Conservation (phyloP, 2,797 vertebrate species). For the Phataginus tricuspis region DNA sequence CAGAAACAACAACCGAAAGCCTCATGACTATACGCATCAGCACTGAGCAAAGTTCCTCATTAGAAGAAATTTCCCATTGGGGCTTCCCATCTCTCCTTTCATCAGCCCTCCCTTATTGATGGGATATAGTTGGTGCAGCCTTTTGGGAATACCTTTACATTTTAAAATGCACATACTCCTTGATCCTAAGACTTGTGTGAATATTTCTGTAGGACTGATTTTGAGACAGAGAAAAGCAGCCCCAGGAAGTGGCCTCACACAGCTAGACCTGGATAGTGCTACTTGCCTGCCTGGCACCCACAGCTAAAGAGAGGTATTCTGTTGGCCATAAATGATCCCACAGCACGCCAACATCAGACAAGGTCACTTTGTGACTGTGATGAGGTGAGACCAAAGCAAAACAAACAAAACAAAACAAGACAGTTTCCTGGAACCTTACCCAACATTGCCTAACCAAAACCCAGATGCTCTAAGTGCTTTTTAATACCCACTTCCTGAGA, state of each 20-base stretch:
- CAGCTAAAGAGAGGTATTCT: not conserved
- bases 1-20: conserved; percentile 3
- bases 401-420: not conserved
- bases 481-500: not conserved
- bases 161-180: conserved; percentile 43
- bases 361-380: not conserved
- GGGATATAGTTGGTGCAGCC: not conserved
- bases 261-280: not conserved
- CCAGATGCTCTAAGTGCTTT: not conserved
- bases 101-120: not conserved
- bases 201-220: conserved; percentile 47
- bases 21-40: not conserved
- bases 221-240: conserved; percentile 10
- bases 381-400: not conserved
- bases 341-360: not conserved
- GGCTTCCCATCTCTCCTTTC: not conserved
- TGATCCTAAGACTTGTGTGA: conserved; percentile 21
- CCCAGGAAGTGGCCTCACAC: not conserved
- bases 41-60: conserved; percentile 29
- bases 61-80: not conserved
- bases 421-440: not conserved
- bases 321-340: not conserved
- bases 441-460: not conserved
- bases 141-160: conserved; percentile 43
- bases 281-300: not conserved